phyloP scores from a whole-genome alignment of 2,113 vertebrate genomes.

The Paradisaea rubra region DNA sequence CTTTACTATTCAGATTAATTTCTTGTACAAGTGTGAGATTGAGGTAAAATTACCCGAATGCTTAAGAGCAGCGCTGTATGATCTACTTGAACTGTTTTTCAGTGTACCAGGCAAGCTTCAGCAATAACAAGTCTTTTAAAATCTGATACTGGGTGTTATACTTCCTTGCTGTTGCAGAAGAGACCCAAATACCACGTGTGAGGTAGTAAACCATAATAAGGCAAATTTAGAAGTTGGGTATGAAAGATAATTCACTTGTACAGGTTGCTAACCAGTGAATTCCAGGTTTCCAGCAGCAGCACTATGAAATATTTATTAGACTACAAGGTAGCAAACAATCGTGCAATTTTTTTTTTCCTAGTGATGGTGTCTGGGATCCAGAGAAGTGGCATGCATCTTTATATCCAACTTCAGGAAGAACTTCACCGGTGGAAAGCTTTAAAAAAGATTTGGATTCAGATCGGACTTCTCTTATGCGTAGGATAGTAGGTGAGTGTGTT shows the following conservation, averaged over 20 bases:
- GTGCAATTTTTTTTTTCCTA: constrained; percentile 46
- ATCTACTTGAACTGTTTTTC: background rate
- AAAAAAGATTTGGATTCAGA: constrained; percentile 89
- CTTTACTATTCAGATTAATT: background rate
- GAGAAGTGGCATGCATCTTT: constrained; percentile 98
- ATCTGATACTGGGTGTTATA: background rate
- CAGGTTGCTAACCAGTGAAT: background rate
- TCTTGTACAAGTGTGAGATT: background rate
- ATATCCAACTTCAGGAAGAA: constrained; percentile 88
- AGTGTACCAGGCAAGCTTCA: background rate
- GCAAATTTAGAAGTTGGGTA: background rate
- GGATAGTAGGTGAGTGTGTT: constrained; percentile 81
- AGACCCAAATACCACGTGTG: background rate
- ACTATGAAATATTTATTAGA: background rate
- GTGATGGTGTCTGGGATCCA: constrained; percentile 97
- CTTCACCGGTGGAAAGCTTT: constrained; percentile 85
- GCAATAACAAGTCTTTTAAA: background rate
- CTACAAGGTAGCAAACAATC: background rate
- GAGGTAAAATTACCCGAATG: background rate
- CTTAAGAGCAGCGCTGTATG: background rate
- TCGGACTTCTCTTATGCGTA: constrained; percentile 84
- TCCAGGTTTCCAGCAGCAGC: background rate
- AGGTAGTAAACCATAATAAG: background rate
- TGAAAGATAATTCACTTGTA: background rate
- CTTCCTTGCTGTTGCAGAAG: background rate